Base-by-base conservation (phyloP, 2,113 vertebrate genomes). In the Caranx melampygus region DNA sequence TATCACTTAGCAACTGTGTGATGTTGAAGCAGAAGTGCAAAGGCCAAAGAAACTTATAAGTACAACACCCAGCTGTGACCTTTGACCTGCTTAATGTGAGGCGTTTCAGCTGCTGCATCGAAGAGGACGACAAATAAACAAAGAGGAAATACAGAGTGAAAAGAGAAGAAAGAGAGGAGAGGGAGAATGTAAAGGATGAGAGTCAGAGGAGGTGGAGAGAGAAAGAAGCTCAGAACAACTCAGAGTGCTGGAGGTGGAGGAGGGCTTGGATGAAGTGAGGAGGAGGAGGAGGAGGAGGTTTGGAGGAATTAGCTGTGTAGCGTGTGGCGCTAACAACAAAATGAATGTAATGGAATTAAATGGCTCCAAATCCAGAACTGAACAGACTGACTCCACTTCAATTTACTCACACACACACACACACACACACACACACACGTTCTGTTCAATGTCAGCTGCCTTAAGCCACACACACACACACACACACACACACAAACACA, bases 291-390 rank as follows among this genome's bases (percentile, higher is more conserved):
- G 33, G 4, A 51, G 72, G 33, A 72, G 3, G 15, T 40, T 60
- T 73, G 35, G 55, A 57, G 8, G 31, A 57, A 34, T 8, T 35
- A 5, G 9, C 1, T 26, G 63, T 55, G 42, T 72, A 81, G 76
- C 60, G 18, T 71, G 60, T 62, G 55, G 44, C 44, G 31, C 37
- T 67, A 77, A 83, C 37, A 85, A 73, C 75, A 20, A 72, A 69
- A 84, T 67, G 64, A 83, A 77, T 51, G 57, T 72, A 91, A 88
- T 88, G 72, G 75, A 87, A 88, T 86, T 69, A 89, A 89, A 80
- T 67, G 52, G 44, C 57, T 72, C 54, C 9, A 51, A 79, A 75
- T 85, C 83, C 81, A 83, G 33, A 78, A 75, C 40, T 54, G 26
- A 74, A 71, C 66, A 65, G 69, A 79, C 70, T 55, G 78, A 87